Evolutionary conservation across 2,888 invertebrate species (phyloP).

Genomic region (Leptodirus hochenwartii): DNA sequence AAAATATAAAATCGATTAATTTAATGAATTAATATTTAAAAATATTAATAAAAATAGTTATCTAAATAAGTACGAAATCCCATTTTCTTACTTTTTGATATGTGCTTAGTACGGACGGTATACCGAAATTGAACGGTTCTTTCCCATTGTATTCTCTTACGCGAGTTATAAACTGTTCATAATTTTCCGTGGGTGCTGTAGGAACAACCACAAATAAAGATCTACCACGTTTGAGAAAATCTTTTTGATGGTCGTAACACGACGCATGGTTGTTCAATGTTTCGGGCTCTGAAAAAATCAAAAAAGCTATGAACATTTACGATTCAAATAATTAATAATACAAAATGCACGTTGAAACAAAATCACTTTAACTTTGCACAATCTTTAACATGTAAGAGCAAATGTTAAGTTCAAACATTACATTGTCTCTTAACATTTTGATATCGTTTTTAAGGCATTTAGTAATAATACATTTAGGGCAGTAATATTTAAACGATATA

Average conservation of each 20-base stretch:
- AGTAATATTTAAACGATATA: constrained; percentile 1
- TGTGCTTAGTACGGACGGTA: constrained; percentile 39
- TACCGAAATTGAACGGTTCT: constrained; percentile 64
- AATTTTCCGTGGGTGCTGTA: constrained; percentile 58
- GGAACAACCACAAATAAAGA: constrained; percentile 79
- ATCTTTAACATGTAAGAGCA: too few species aligned
- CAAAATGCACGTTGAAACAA: constrained; percentile 1
- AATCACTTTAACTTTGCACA: constrained; percentile 1
- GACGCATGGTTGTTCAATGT: constrained; percentile 34
- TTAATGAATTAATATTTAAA: too few species aligned
- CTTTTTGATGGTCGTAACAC: constrained; percentile 41
- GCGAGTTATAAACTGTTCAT: constrained; percentile 57
- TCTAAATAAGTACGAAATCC: too few species aligned
- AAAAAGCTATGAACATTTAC: not conserved
- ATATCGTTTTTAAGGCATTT: too few species aligned
- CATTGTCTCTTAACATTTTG: too few species aligned
- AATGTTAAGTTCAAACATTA: too few species aligned
- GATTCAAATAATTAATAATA: not conserved
- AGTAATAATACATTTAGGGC: too few species aligned
- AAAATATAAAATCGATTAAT: too few species aligned
- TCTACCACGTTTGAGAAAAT: constrained; percentile 51
- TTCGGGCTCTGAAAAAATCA: constrained; percentile 29
- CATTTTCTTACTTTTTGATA: constrained; percentile 13
- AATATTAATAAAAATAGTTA: too few species aligned
- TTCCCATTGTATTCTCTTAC: constrained; percentile 62